Percentiles rank a stretch among this genome's conserved stretches.
Evolutionary conservation across 2,113 vertebrate genomes (phyloP).

Genomic region (Clarias gariepinus): DNA sequence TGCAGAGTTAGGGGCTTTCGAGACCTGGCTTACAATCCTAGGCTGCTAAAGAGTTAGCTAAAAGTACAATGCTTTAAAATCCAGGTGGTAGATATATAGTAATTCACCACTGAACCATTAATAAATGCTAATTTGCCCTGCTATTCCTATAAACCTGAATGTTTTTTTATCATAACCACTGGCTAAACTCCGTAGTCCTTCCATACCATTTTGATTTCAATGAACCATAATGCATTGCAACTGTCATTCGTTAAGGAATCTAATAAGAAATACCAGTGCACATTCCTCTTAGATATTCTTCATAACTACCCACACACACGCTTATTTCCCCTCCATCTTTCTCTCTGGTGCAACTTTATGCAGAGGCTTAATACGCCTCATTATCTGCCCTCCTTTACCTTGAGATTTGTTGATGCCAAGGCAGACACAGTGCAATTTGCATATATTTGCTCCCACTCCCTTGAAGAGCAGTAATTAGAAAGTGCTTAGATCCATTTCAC

Average conservation of each 20-base stretch:
- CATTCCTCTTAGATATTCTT: neutral
- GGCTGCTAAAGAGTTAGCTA: neutral
- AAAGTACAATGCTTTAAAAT: neutral
- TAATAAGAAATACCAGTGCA: neutral
- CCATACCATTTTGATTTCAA: neutral
- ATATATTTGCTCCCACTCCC: slow-evolving; percentile 58
- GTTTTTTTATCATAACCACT: neutral
- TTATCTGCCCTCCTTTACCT: slow-evolving; percentile 59
- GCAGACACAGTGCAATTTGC: slow-evolving; percentile 60
- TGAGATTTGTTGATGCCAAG: slow-evolving; percentile 60
- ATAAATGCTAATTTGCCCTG: neutral
- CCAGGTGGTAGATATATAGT: neutral
- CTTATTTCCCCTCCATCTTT: slow-evolving; percentile 1
- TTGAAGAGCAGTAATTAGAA: slow-evolving; percentile 56
- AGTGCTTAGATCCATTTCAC: slow-evolving; percentile 56
- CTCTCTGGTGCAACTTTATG: slow-evolving; percentile 39
- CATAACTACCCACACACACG: slow-evolving; percentile 24
- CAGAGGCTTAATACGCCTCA: slow-evolving; percentile 54
- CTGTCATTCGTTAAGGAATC: neutral
- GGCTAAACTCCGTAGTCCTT: neutral
- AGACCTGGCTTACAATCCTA: neutral
- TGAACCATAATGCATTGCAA: neutral
- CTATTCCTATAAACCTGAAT: neutral
- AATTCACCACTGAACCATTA: neutral
- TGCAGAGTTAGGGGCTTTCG: neutral